Conservation (phyloP, 2,113 vertebrate genomes). For the Strigops habroptila region DNA sequence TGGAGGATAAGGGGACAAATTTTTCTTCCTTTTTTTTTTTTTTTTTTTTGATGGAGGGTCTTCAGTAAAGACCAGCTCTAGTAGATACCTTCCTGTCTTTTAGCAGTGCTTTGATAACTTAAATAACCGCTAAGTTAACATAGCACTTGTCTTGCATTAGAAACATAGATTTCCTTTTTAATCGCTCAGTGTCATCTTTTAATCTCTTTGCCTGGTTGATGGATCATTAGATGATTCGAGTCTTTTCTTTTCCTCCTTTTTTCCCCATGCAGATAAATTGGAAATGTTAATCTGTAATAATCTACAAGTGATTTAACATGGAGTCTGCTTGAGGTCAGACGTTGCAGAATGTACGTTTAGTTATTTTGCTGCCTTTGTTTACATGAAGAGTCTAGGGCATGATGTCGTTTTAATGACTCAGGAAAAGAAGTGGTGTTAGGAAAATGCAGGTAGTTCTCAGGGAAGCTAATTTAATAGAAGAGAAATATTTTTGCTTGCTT, state of each 20-base stretch:
- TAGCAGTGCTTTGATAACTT: not conserved
- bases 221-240: not conserved
- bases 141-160: not conserved
- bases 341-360: not conserved
- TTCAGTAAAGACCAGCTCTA: not conserved
- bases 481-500: not conserved
- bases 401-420: not conserved
- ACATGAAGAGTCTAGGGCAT: not conserved
- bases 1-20: not conserved
- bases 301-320: not conserved
- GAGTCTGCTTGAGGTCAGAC: not conserved
- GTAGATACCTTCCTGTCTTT: not conserved
- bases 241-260: not conserved
- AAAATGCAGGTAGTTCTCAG: not conserved
- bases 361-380: not conserved
- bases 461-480: not conserved
- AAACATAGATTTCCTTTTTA: not conserved
- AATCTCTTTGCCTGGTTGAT: not conserved
- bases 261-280: not conserved
- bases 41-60: not conserved
- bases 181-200: not conserved
- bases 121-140: not conserved
- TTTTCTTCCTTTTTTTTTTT: not conserved
- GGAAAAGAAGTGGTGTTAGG: not conserved
- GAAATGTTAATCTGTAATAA: not conserved